These are phyloP conservation scores for Sminthurides aquaticus DNA, from an alignment of 2,888 invertebrate genomes.

Conservation along the genomic window DNA sequence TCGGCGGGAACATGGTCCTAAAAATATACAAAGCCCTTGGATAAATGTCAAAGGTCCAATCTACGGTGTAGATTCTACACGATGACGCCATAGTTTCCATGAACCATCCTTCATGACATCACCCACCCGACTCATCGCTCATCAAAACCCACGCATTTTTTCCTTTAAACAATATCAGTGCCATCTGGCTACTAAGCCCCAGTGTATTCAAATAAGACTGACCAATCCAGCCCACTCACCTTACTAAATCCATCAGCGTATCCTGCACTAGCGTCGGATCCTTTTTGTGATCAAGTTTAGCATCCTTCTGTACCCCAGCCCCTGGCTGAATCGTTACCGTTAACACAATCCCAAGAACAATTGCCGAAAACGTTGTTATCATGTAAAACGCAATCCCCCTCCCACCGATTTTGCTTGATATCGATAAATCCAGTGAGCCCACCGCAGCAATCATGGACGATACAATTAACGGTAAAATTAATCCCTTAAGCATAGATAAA, in stretches of 20 bases:
- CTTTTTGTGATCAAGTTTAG: conserved; percentile 50
- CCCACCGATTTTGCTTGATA: conserved; percentile 79
- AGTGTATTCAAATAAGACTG: no score
- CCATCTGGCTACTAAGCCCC: no score
- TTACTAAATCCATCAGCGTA: conserved; percentile 81
- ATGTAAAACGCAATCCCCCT: conserved; percentile 88
- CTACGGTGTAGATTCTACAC: no score
- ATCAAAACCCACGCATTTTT: no score
- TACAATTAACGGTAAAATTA: conserved; percentile 86
- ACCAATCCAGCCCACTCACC: conserved; percentile 59
- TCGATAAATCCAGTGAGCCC: conserved; percentile 78
- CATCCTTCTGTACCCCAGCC: conserved; percentile 18
- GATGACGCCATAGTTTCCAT: no score
- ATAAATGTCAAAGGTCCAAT: no score
- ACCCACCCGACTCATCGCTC: no score
- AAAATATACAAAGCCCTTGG: conserved; percentile 46
- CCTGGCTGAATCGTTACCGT: conserved; percentile 81
- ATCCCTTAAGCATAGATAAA: conserved; percentile 86
- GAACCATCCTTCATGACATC: no score
- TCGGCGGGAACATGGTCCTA: conserved; percentile 88
- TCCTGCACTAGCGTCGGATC: conserved; percentile 64
- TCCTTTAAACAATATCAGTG: no score
- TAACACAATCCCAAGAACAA: conserved; percentile 79
- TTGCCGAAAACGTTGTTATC: conserved; percentile 85
- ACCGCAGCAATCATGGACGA: conserved; percentile 86